phyloP scores from a whole-genome alignment of 1,140 invertebrate species.

The Drosophila sturtevanti region DNA sequence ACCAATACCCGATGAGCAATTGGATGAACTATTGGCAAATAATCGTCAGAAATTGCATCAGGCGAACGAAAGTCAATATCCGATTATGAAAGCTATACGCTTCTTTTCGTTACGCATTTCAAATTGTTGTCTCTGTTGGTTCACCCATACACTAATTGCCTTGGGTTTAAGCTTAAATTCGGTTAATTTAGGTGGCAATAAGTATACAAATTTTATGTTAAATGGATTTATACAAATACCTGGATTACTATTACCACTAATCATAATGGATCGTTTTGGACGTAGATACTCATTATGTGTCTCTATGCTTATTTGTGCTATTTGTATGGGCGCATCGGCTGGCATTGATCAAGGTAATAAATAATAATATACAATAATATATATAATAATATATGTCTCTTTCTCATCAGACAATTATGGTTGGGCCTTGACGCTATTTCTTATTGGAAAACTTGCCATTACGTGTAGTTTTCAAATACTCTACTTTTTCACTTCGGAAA shows the following conservation, averaged over 20 bases:
- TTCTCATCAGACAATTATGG: slow-evolving; percentile 66
- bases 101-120: slow-evolving; percentile 84
- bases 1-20: slow-evolving; percentile 83
- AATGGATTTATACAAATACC: slow-evolving; percentile 89
- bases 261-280: slow-evolving; percentile 87
- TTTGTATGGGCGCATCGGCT: slow-evolving; percentile 73
- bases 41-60: slow-evolving; percentile 61
- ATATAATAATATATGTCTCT: not conserved
- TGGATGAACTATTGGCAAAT: slow-evolving; percentile 73
- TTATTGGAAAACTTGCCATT: slow-evolving; percentile 90
- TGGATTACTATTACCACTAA: slow-evolving; percentile 86
- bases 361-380: not conserved
- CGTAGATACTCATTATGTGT: slow-evolving; percentile 85
- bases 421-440: slow-evolving; percentile 85
- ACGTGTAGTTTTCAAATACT: slow-evolving; percentile 88
- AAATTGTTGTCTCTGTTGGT: slow-evolving; percentile 88
- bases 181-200: slow-evolving; percentile 88
- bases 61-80: slow-evolving; percentile 71
- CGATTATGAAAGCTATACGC: slow-evolving; percentile 55
- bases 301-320: slow-evolving; percentile 86
- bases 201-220: slow-evolving; percentile 88
- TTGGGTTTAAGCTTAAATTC: slow-evolving; percentile 93
- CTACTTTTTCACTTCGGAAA: slow-evolving; percentile 88
- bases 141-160: slow-evolving; percentile 89
- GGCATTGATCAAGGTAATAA: slow-evolving; percentile 53